These are phyloP conservation scores for Clitarchus hookeri DNA, from an alignment of 2,888 invertebrate genomes.

Conservation along the genomic window DNA sequence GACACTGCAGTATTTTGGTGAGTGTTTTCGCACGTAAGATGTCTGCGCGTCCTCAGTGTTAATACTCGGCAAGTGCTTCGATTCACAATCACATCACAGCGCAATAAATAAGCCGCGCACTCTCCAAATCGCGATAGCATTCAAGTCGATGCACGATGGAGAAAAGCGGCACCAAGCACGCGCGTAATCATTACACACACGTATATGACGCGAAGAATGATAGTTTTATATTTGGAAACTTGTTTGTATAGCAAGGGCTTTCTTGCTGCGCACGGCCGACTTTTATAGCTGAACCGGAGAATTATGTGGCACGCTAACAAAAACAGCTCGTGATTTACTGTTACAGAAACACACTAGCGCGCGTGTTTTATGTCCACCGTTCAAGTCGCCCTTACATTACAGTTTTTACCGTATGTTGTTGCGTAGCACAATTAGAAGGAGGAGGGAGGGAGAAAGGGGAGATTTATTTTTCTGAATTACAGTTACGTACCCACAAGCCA, in stretches of 20 bases:
- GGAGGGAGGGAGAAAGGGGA: too few relatives aligned
- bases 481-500: too few relatives aligned
- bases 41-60: too few relatives aligned
- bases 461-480: too few relatives aligned
- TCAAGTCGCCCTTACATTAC: not conserved
- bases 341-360: not conserved
- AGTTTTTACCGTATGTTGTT: not conserved
- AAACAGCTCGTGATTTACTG: not conserved
- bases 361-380: not conserved
- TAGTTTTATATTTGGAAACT: slow-evolving; percentile 1
- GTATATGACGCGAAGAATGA: not conserved
- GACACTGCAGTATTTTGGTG: too few relatives aligned
- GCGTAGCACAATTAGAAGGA: not conserved
- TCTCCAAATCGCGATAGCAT: not conserved
- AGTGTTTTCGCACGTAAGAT: too few relatives aligned
- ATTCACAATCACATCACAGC: too few relatives aligned
- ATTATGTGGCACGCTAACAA: not conserved
- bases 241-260: not conserved
- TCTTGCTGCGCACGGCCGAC: not conserved
- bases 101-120: too few relatives aligned
- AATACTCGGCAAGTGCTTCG: too few relatives aligned
- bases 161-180: not conserved
- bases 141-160: not conserved
- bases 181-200: not conserved
- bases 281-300: not conserved